A percentile compares a stretch with the other conserved stretches of the same genome.
These are phyloP conservation scores for Aleiodes sp. DNA, from an alignment of 1,140 invertebrate genomes.

Conservation along the genomic window DNA sequence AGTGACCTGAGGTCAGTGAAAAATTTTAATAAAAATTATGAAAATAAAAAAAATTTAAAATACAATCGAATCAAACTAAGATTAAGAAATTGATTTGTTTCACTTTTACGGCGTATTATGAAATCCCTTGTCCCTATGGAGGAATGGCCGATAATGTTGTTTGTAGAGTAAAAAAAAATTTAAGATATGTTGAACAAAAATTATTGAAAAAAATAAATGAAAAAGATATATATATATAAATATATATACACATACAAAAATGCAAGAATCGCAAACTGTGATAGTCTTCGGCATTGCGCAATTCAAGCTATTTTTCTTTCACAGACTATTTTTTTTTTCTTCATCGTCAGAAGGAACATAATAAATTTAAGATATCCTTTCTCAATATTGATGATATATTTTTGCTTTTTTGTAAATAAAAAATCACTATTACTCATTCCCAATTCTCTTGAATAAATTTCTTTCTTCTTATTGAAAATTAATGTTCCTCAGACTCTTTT, in stretches of 20 bases:
- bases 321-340: no score
- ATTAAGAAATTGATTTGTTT: background rate
- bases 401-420: no score
- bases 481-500: no score
- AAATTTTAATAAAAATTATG: background rate
- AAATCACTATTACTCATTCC: no score
- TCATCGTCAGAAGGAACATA: no score
- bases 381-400: no score
- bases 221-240: no score
- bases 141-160: constrained; percentile 4
- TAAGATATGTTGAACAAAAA: constrained; percentile 2
- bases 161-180: constrained; percentile 18
- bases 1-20: background rate
- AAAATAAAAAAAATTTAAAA: background rate
- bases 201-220: background rate
- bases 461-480: no score
- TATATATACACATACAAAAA: no score
- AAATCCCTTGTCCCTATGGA: background rate
- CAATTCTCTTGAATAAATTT: no score
- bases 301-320: background rate
- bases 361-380: no score
- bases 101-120: background rate
- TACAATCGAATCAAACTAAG: constrained; percentile 8
- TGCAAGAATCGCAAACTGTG: constrained; percentile 50
- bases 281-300: constrained; percentile 50